phyloP scores from a whole-genome alignment of 2,797 vertebrate species.

The Monodelphis domestica region DNA sequence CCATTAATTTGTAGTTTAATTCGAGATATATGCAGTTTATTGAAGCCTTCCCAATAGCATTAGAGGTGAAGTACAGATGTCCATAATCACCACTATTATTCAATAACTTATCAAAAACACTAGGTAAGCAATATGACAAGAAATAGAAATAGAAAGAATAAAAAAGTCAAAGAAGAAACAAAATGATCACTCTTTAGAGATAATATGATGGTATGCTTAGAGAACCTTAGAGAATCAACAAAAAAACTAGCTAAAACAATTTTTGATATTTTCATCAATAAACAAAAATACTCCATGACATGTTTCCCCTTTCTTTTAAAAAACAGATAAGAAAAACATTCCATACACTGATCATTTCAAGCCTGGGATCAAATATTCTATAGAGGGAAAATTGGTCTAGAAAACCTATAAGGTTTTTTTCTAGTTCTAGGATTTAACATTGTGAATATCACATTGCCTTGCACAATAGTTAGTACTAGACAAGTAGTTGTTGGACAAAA shows the following conservation, averaged over 20 bases:
- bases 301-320: not conserved
- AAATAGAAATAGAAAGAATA: too few relatives aligned
- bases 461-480: not conserved
- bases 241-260: too few relatives aligned
- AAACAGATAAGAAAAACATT: not conserved
- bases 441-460: not conserved
- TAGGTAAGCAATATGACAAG: too few relatives aligned
- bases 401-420: not conserved
- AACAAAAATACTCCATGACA: not conserved
- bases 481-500: not conserved
- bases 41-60: too few relatives aligned
- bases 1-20: not conserved
- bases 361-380: not conserved
- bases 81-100: too few relatives aligned
- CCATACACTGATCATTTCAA: not conserved
- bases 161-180: too few relatives aligned
- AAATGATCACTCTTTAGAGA: too few relatives aligned
- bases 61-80: too few relatives aligned
- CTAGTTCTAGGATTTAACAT: not conserved
- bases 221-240: too few relatives aligned
- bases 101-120: too few relatives aligned
- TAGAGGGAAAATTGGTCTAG: not conserved
- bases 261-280: not conserved
- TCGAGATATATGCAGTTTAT: too few relatives aligned
- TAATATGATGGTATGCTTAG: too few relatives aligned